Evolutionary conservation across 2,797 vertebrate species (phyloP).

Genomic region (Antrozous pallidus): DNA sequence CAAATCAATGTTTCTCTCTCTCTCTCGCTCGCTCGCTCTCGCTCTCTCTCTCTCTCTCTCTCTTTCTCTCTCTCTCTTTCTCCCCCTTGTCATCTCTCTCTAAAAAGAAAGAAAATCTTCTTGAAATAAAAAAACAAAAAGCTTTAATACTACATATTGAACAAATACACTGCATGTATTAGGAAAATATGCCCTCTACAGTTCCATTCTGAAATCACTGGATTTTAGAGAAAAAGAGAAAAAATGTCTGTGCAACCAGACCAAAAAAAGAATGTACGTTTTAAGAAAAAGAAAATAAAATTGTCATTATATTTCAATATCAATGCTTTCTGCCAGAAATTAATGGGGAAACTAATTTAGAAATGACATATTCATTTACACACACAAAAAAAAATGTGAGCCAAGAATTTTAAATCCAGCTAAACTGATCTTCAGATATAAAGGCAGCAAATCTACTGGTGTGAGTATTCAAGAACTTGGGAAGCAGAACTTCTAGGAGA

Average conservation of each 20-base stretch:
- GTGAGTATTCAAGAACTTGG: not conserved
- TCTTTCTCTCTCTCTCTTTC: too few species aligned
- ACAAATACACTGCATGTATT: not conserved
- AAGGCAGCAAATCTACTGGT: not conserved
- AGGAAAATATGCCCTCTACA: not conserved
- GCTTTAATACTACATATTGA: not conserved
- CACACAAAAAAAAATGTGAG: not conserved
- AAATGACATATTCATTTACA: not conserved
- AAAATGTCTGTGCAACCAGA: not conserved
- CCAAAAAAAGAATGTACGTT: not conserved
- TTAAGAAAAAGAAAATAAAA: constrained; percentile 15
- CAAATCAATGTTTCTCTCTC: too few species aligned
- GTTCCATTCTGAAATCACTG: not conserved
- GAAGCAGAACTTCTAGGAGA: not conserved
- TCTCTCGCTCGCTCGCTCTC: too few species aligned
- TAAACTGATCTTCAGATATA: not conserved
- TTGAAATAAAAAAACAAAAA: not conserved
- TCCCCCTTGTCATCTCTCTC: too few species aligned
- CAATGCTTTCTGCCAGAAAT: not conserved
- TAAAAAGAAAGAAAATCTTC: not conserved
- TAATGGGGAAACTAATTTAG: not conserved
- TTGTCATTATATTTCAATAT: not conserved
- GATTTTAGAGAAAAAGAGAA: not conserved
- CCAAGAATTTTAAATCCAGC: not conserved
- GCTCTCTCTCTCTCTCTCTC: too few species aligned